Base-by-base conservation (phyloP, 2,113 vertebrate species). In the Micromys minutus region DNA sequence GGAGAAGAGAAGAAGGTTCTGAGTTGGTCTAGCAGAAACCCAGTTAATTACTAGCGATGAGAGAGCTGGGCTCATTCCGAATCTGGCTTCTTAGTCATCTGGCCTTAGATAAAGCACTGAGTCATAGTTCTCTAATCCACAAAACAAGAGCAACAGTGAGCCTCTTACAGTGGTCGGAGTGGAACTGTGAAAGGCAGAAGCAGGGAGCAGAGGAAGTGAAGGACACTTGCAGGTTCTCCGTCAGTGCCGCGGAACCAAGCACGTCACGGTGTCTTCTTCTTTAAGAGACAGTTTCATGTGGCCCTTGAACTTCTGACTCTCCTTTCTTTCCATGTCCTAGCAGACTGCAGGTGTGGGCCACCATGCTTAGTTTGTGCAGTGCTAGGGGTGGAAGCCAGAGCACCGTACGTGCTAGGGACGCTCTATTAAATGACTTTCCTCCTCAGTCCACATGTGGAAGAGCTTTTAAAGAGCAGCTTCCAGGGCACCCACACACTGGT, bases 81-180 rank as follows among this genome's bases (percentile, higher is more conserved):
- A 57, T 76, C 8, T 3, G 19, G 45, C 59, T 91, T 91, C 84
- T 96, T 42, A 67, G 71, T 57, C 63, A 74, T 13, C n/a, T 63
- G 57, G n/a, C 74, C 87, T 17, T 87, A 67, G 50, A 88, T 52
- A 91, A 91, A 91, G 81, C 87, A 83, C 11, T 80, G 63, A 77
- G 39, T 34, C 87, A 76, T 16, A 63, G 59, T 52, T 83, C 77
- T 74, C 42, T 61, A n/a, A n/a, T 36, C 72, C 29, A 59, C 45
- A 71, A 88, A 92, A 90, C 24, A 69, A 34, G 72, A 72, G 69
- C 94, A 59, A 57, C 65, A 77, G 77, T 65, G 84, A 76, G 61
- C 34, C 63, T 45, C 92, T 67, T 67, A 47, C 34, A 91, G n/a
- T 72, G 79, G 75, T 75, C 50, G 79, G 75, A 80, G 57, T 36